Conservation (phyloP, 2,113 vertebrate species). For the Mungos mungo region DNA sequence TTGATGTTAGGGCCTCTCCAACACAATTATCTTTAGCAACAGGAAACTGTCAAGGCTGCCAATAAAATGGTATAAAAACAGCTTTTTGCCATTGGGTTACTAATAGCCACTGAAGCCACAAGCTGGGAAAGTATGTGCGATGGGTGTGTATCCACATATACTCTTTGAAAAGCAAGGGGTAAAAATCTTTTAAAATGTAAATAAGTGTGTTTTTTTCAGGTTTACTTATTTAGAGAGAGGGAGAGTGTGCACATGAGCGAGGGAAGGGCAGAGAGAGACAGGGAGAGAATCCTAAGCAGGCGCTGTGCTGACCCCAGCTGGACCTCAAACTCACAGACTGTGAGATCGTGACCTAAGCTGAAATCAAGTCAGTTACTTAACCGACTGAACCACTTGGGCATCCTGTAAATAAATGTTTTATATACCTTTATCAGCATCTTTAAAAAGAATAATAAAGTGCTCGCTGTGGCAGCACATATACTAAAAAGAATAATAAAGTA, state of each 20-base stretch:
- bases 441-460: not conserved
- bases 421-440: no score
- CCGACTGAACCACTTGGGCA: not conserved
- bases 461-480: not conserved
- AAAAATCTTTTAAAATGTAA: not conserved
- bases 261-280: not conserved
- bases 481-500: not conserved
- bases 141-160: not conserved
- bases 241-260: not conserved
- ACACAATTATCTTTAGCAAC: not conserved
- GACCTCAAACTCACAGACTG: not conserved
- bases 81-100: not conserved
- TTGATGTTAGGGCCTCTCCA: not conserved
- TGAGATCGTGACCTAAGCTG: not conserved
- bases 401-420: no score
- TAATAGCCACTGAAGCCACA: not conserved
- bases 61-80: not conserved
- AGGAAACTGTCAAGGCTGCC: not conserved
- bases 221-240: not conserved
- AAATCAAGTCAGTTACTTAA: not conserved
- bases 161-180: conserved; percentile 14
- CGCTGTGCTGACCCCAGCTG: not conserved
- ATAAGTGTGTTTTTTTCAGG: not conserved
- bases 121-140: not conserved
- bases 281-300: not conserved